Conservation (phyloP, 2,888 invertebrate species). For the Torymus tubicola region DNA sequence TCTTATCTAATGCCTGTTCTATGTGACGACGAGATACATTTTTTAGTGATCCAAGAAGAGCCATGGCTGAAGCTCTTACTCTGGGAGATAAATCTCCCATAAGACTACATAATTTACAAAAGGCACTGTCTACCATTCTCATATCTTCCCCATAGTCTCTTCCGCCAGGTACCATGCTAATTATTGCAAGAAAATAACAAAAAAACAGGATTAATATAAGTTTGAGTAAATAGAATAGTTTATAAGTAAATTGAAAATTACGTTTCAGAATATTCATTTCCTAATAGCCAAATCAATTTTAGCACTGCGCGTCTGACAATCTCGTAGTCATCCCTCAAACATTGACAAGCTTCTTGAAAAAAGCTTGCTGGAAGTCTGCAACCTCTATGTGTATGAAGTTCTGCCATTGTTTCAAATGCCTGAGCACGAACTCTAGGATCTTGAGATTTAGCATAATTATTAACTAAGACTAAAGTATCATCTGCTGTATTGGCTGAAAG, state of each 20-base stretch:
- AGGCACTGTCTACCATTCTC: constrained; percentile 95
- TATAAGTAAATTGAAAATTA: constrained; percentile 71
- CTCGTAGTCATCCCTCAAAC: constrained; percentile 94
- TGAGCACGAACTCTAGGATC: constrained; percentile 94
- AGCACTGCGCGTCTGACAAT: constrained; percentile 92
- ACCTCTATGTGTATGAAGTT: constrained; percentile 86
- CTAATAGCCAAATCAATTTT: constrained; percentile 90
- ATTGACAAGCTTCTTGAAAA: constrained; percentile 83
- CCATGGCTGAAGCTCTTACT: constrained; percentile 90
- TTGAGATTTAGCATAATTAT: constrained; percentile 89
- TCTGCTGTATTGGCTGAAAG: constrained; percentile 80
- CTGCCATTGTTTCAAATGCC: constrained; percentile 91
- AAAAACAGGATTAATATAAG: constrained; percentile 4
- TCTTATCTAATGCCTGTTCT: constrained; percentile 97
- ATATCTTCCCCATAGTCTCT: constrained; percentile 86
- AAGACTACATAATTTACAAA: constrained; percentile 94
- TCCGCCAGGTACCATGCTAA: constrained; percentile 83
- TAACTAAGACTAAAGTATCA: constrained; percentile 82
- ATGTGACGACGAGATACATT: constrained; percentile 92
- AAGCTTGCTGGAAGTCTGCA: constrained; percentile 85
- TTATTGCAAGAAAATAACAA: neutral
- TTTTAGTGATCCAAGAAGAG: constrained; percentile 90
- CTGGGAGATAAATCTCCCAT: constrained; percentile 95
- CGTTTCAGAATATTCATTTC: constrained; percentile 92
- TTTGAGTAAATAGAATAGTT: constrained; percentile 61